Evolutionary conservation across 2,113 vertebrate genomes (phyloP).

Genomic region (Phasianus colchicus): DNA sequence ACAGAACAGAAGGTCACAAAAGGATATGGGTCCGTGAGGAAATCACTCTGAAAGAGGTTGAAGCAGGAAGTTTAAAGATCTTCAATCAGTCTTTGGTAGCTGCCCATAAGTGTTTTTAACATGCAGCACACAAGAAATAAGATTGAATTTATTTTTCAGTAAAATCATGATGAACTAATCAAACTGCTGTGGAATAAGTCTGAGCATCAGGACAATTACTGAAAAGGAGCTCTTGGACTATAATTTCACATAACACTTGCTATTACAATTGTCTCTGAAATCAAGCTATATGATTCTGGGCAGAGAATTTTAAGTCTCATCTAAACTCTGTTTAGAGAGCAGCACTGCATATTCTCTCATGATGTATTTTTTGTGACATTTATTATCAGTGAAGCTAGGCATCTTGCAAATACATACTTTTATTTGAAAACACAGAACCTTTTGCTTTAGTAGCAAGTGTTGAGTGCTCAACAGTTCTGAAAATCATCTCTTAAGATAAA

Average conservation of each 20-base stretch:
- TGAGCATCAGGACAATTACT: background rate
- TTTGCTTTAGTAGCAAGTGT: background rate
- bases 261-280: background rate
- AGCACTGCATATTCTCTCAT: background rate
- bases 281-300: background rate
- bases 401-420: background rate
- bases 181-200: background rate
- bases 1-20: background rate
- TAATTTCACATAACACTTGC: background rate
- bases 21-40: background rate
- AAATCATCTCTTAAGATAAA: background rate
- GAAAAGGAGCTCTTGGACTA: background rate
- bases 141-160: background rate
- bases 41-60: background rate
- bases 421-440: background rate
- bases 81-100: background rate
- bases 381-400: background rate
- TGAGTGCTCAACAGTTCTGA: background rate
- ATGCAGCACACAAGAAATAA: background rate
- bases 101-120: background rate
- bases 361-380: background rate
- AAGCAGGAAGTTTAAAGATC: background rate
- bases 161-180: background rate
- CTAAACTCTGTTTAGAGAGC: background rate
- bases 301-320: background rate